Evolutionary conservation across 2,888 invertebrate genomes (phyloP), one percentile per base, ranked within the genome.

Genomic region (Cotesia congregata): DNA sequence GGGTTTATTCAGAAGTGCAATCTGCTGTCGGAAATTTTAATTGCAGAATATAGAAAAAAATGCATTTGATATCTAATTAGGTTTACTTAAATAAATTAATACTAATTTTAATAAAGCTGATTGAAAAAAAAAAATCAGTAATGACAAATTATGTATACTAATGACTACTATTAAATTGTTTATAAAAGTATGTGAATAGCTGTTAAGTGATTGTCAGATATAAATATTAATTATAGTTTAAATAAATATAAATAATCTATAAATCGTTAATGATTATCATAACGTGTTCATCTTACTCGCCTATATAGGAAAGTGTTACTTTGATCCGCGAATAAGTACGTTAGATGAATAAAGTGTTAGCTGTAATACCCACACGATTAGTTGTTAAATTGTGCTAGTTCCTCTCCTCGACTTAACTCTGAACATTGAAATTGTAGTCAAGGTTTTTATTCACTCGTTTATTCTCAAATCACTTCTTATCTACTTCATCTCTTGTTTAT

Each of bases 401-500:
- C 12, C 65, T 38, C 65, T 50, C 7, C 50, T 50, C 50, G 50
- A 50, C 50, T 50, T 50, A 12, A 62, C 1, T 62, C 62, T 62
- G 38, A 62, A 65, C 65, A 65, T 65, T 65, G 65, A 65, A 65
- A 65, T 65, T 12, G 65, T 5, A 65, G 30, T 65, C 65, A 65
- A 65, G 65, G 65, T 38, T 65, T 38, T 20, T 12, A 65, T 65
- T 65, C 65, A 12, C 65, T 65, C 12, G 50, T 12, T 50, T 12
- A 50, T 50, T 12, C 12, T 50, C 6, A 30, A 65, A 64, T 72
- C 40, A 41, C 12, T 72, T 50, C 73, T 73, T 73, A 73, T 73
- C 73, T 38, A n/a, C 38, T 15, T n/a, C 50, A 50, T 50, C 50
- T 50, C 50, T 50, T 50, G 50, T 50, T 50, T 50, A 50, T 50